These are phyloP conservation scores for Oscheius sp. DNA, from an alignment of 1,140 invertebrate genomes.

Conservation along the genomic window DNA sequence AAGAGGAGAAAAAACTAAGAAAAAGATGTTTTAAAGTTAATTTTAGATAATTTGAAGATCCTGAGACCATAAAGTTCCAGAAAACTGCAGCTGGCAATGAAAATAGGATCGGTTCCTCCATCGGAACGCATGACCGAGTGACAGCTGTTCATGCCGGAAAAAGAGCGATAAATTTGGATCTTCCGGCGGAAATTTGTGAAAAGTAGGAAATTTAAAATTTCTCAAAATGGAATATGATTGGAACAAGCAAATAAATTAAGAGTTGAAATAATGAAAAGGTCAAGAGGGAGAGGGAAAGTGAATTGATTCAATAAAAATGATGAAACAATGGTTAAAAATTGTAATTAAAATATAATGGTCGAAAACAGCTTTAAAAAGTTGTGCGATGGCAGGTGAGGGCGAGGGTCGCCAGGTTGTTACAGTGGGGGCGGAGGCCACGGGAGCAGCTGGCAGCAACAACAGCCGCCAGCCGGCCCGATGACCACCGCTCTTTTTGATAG, in stretches of 20 bases:
- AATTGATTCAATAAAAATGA: neutral
- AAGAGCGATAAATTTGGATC: no score
- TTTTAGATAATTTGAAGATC: no score
- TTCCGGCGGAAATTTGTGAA: neutral
- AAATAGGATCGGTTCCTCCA: no score
- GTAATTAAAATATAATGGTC: neutral
- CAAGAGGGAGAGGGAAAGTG: neutral
- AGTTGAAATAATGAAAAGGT: neutral
- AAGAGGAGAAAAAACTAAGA: no score
- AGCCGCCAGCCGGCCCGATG: neutral
- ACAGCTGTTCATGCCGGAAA: no score
- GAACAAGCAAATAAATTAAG: neutral
- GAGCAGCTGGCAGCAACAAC: neutral
- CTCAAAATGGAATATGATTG: constrained; percentile 5
- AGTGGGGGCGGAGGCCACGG: constrained; percentile 4
- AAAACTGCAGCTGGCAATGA: no score
- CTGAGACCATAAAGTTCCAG: no score
- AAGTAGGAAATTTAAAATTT: constrained; percentile 12
- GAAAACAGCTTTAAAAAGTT: neutral
- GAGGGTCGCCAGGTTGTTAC: neutral
- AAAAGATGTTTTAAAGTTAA: no score
- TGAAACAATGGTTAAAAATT: neutral
- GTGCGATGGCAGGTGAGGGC: neutral
- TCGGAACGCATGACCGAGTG: no score
- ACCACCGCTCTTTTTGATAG: neutral